Evolutionary conservation across 92 coral and sea anemone genomes (phyloP).

Genomic region (Paramuricea clavata): DNA sequence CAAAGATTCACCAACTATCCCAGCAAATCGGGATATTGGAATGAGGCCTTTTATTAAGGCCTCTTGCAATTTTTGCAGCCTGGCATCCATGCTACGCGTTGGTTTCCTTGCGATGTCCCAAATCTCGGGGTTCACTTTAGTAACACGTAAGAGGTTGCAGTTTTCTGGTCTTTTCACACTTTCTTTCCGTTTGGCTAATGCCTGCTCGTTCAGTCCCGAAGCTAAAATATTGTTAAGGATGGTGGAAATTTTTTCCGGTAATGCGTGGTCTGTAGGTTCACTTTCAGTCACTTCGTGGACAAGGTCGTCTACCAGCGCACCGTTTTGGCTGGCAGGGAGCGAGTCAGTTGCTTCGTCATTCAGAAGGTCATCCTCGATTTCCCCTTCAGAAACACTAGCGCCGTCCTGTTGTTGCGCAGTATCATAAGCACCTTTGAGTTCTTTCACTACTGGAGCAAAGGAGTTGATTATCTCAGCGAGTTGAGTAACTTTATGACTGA

Average conservation of each 20-base stretch:
- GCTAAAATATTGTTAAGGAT: conserved; percentile 64
- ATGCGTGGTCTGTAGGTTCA: conserved; percentile 58
- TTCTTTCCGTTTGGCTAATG: conserved; percentile 39
- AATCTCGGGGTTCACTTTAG: conserved; percentile 61
- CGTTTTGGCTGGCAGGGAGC: not conserved
- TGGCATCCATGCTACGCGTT: conserved; percentile 63
- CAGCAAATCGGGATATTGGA: conserved; percentile 38
- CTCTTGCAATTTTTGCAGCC: conserved; percentile 56
- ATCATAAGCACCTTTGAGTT: conserved; percentile 1
- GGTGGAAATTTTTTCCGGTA: conserved; percentile 61
- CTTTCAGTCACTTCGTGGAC: conserved; percentile 64
- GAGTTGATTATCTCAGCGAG: not conserved
- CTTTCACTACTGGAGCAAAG: not conserved
- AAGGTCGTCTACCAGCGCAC: conserved; percentile 20
- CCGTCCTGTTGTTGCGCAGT: no score
- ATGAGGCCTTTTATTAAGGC: conserved; percentile 50
- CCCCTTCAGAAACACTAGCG: no score
- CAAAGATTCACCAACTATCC: conserved; percentile 6
- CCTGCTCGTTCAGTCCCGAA: conserved; percentile 58
- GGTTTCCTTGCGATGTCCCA: conserved; percentile 66
- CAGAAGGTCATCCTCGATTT: no score
- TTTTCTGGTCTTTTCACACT: conserved; percentile 53
- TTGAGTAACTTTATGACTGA: not conserved
- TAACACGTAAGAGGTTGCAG: conserved; percentile 52
- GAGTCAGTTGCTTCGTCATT: not conserved